Evolutionary conservation across 1,140 invertebrate genomes (phyloP).

Genomic region (Belonocnema kinseyi): DNA sequence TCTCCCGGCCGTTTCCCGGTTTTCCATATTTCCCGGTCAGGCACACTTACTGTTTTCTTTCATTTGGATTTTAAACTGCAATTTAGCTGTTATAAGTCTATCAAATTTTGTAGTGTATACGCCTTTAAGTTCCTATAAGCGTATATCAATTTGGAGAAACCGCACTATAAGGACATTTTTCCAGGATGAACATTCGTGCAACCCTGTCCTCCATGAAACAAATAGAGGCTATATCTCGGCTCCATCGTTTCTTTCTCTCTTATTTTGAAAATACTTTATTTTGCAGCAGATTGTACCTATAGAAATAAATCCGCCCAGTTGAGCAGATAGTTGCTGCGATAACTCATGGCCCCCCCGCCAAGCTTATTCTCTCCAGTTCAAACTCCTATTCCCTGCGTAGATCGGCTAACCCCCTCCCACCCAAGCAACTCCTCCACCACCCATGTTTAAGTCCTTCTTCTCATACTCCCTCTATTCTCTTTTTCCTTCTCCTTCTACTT

Average conservation of each 20-base stretch:
- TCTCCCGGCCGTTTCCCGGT: too few species aligned
- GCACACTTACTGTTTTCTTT: too few species aligned
- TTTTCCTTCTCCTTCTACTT: neutral
- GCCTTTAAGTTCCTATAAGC: neutral
- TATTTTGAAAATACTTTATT: slow-evolving; percentile 68
- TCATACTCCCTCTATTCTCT: neutral
- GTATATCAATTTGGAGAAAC: slow-evolving; percentile 19
- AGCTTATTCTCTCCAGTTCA: slow-evolving; percentile 34
- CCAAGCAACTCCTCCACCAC: slow-evolving; percentile 32
- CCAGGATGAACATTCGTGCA: neutral
- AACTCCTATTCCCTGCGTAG: slow-evolving; percentile 29
- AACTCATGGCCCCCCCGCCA: slow-evolving; percentile 72
- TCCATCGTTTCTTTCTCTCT: slow-evolving; percentile 24
- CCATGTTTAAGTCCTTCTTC: too few species aligned
- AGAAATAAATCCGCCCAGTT: slow-evolving; percentile 71
- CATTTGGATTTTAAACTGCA: too few species aligned
- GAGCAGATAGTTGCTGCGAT: slow-evolving; percentile 81
- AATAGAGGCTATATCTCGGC: slow-evolving; percentile 27
- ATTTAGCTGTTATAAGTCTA: too few species aligned
- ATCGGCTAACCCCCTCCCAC: slow-evolving; percentile 11
- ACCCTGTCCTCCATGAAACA: slow-evolving; percentile 21
- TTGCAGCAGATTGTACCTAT: slow-evolving; percentile 72
- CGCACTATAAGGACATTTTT: slow-evolving; percentile 29
- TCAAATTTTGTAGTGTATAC: neutral
- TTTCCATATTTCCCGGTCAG: too few species aligned